Conservation (phyloP, 2,113 vertebrate species). For the Silurus asotus region DNA sequence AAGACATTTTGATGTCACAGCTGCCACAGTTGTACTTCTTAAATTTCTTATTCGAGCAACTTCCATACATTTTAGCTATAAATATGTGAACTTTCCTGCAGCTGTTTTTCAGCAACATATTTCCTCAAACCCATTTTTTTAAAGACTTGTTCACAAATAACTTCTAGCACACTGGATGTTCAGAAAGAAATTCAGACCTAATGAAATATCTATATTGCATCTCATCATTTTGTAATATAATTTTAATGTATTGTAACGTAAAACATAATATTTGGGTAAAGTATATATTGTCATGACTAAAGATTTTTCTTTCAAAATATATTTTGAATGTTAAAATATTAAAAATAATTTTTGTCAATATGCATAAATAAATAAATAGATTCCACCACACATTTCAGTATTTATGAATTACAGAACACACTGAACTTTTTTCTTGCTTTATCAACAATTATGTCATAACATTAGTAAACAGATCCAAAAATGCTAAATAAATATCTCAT, state of each 20-base stretch:
- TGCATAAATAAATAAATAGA: background rate
- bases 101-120: slow-evolving; percentile 72
- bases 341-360: background rate
- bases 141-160: slow-evolving; percentile 52
- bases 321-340: background rate
- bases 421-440: background rate
- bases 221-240: background rate
- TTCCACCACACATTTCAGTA: background rate
- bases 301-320: background rate
- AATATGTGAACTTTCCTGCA: slow-evolving; percentile 69
- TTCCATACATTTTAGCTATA: slow-evolving; percentile 70
- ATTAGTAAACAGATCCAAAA: background rate
- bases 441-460: background rate
- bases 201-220: background rate
- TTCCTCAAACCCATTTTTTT: slow-evolving; percentile 63
- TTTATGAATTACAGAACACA: background rate
- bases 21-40: slow-evolving; percentile 73
- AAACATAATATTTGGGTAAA: background rate
- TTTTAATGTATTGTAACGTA: background rate
- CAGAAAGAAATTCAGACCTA: background rate
- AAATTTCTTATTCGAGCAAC: slow-evolving; percentile 69
- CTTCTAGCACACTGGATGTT: background rate
- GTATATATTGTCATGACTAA: background rate
- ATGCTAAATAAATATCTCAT: background rate
- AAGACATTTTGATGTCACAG: slow-evolving; percentile 69